These are phyloP conservation scores for Thereva unica DNA, from an alignment of 2,888 invertebrate genomes.

Conservation along the genomic window DNA sequence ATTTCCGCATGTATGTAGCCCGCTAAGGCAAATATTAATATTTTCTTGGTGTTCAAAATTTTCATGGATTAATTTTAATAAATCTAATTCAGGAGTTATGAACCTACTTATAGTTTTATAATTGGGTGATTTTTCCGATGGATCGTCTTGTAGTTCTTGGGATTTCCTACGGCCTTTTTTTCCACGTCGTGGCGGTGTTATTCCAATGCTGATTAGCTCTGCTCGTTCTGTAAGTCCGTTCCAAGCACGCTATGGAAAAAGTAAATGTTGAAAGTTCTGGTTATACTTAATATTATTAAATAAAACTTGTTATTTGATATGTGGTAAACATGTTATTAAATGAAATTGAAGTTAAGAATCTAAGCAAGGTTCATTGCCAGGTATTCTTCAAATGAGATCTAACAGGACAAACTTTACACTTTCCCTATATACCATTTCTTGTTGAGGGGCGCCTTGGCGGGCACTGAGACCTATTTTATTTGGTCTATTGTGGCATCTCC, in stretches of 20 bases:
- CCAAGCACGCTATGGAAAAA: slow-evolving; percentile 62
- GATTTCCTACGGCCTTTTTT: slow-evolving; percentile 44
- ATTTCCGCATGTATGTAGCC: slow-evolving; percentile 89
- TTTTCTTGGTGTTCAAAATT: slow-evolving; percentile 56
- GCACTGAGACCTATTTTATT: no score
- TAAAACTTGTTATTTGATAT: not conserved
- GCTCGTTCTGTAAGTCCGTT: slow-evolving; percentile 63
- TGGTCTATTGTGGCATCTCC: no score
- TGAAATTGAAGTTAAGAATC: no score
- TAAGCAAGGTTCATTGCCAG: no score
- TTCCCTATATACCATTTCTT: no score
- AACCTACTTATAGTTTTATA: slow-evolving; percentile 68
- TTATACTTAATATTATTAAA: not conserved
- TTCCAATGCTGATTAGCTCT: slow-evolving; percentile 57
- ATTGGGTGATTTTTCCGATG: slow-evolving; percentile 45
- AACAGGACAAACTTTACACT: no score
- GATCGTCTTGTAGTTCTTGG: not conserved
- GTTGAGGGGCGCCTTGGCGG: no score
- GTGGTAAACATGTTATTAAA: not conserved
- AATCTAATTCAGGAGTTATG: slow-evolving; percentile 65
- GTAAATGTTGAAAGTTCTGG: not conserved
- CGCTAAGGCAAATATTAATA: slow-evolving; percentile 63
- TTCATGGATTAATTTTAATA: slow-evolving; percentile 60
- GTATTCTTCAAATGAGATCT: no score
- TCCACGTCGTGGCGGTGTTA: slow-evolving; percentile 49